Evolutionary conservation across 2,797 vertebrate genomes (phyloP).

Genomic region (Alectoris magna): DNA sequence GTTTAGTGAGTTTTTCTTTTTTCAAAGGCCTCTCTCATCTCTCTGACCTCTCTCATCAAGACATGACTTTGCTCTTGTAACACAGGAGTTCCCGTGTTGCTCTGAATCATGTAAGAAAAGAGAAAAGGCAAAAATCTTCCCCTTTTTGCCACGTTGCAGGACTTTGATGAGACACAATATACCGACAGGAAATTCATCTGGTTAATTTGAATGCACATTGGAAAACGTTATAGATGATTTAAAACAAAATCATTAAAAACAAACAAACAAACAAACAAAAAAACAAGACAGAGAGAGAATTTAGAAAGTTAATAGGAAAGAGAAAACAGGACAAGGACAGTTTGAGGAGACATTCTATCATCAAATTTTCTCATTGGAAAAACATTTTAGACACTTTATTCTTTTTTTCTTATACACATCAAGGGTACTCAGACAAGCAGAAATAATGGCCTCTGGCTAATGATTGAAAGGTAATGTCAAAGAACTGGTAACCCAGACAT

Average conservation of each 20-base stretch:
- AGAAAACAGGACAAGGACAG: constrained; percentile 37
- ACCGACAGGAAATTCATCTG: neutral
- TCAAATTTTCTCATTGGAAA: constrained; percentile 35
- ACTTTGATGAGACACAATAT: neutral
- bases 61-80: neutral
- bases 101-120: neutral
- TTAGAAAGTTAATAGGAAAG: neutral
- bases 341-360: constrained; percentile 40
- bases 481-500: constrained; percentile 21
- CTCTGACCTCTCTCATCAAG: constrained; percentile 15
- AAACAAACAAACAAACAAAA: too few relatives aligned
- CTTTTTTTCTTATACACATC: neutral
- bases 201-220: neutral
- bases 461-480: constrained; percentile 54
- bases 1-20: neutral
- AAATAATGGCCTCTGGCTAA: constrained; percentile 55
- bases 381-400: constrained; percentile 23
- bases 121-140: neutral
- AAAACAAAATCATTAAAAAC: neutral
- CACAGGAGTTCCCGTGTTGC: neutral
- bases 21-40: neutral
- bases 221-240: constrained; percentile 3
- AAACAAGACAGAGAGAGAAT: neutral
- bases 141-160: neutral
- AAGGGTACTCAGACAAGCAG: constrained; percentile 62